Conservation (phyloP, 2,888 invertebrate species). For the Athalia circularis region DNA sequence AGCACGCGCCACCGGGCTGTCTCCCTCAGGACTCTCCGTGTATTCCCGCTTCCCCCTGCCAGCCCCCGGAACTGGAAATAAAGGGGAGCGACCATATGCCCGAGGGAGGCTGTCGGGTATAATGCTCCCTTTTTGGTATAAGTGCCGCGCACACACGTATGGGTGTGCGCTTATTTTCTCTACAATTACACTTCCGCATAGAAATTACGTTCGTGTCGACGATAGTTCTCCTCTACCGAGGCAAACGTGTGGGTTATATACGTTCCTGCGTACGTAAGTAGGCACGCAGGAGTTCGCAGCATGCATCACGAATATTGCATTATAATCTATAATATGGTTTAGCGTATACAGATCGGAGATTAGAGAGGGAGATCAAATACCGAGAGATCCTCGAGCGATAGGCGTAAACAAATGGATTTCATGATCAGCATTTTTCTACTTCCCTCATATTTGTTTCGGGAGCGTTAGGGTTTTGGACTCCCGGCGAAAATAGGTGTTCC, state of each 20-base stretch:
- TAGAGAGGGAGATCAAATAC: not conserved
- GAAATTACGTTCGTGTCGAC: not conserved
- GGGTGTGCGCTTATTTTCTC: not conserved
- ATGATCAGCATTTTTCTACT: conserved; percentile 58
- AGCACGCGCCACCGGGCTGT: conserved; percentile 71
- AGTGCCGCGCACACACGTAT: not conserved
- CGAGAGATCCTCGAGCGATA: conserved; percentile 24
- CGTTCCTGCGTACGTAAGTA: not conserved
- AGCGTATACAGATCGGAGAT: conserved; percentile 20
- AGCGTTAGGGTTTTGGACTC: not conserved
- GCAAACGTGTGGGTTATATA: not conserved
- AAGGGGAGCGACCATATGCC: conserved; percentile 44
- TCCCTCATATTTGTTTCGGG: not conserved
- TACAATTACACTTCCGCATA: not conserved
- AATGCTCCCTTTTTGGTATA: conserved; percentile 19
- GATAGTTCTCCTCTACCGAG: too few relatives aligned
- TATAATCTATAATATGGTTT: conserved; percentile 34
- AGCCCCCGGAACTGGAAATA: conserved; percentile 48
- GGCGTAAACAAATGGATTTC: conserved; percentile 54
- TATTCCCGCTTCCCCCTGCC: conserved; percentile 25
- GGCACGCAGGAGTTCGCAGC: not conserved
- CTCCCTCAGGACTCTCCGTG: conserved; percentile 58
- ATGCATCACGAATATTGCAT: conserved; percentile 26
- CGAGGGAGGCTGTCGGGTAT: conserved; percentile 40
- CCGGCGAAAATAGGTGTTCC: not conserved